Percentiles rank a stretch among this genome's conserved stretches.
Evolutionary conservation across 2,888 invertebrate genomes (phyloP).

Genomic region (Brachypalpus laphriformis): DNA sequence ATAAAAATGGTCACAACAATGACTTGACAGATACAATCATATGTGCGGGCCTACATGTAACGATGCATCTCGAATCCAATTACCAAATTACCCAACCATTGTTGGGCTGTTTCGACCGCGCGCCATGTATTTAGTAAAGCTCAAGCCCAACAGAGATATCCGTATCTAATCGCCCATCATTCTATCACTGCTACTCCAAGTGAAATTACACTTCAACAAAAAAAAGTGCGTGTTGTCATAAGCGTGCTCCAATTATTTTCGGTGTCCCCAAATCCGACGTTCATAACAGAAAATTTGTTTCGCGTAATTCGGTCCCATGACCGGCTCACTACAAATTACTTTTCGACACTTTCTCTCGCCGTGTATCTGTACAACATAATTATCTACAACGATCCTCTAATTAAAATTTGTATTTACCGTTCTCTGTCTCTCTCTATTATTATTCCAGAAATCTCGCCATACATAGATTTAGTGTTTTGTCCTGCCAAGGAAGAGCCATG

Average conservation of each 20-base stretch:
- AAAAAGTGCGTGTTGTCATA: conserved; percentile 5
- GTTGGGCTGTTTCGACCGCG: not conserved
- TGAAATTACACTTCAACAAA: not conserved
- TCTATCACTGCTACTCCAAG: conserved; percentile 2
- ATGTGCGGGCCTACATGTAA: not conserved
- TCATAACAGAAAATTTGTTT: conserved; percentile 9
- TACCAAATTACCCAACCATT: conserved; percentile 10
- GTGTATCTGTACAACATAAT: conserved; percentile 25
- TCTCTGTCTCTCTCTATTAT: conserved; percentile 25
- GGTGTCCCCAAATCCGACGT: conserved; percentile 18
- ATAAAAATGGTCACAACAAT: conserved; percentile 5
- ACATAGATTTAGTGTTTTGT: conserved; percentile 84
- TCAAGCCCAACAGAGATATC: not conserved
- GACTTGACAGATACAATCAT: not conserved
- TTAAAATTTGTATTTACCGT: conserved; percentile 33
- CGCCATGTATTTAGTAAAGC: not conserved
- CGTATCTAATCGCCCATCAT: conserved; percentile 24
- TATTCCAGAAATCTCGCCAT: conserved; percentile 83
- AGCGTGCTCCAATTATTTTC: conserved; percentile 47
- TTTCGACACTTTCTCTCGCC: conserved; percentile 62
- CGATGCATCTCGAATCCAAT: conserved; percentile 3
- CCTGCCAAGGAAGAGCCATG: conserved; percentile 84
- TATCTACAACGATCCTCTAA: conserved; percentile 35
- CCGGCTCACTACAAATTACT: conserved; percentile 43
- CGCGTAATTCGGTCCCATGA: conserved; percentile 37